Evolutionary conservation across 2,888 invertebrate genomes (phyloP).

Genomic region (Chloroclystis v-ata): DNA sequence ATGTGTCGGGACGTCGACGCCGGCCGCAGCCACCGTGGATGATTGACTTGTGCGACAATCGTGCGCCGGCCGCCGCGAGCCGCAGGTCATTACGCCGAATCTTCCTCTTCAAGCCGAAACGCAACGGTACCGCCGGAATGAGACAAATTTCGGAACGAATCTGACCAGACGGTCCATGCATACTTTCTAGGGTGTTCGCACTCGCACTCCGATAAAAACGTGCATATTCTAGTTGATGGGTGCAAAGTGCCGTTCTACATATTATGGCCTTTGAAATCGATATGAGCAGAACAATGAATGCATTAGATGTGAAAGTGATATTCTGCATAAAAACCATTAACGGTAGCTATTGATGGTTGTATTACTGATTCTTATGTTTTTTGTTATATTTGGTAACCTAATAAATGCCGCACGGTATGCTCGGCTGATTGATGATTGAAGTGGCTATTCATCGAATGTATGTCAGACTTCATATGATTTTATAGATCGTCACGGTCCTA

Average conservation of each 20-base stretch:
- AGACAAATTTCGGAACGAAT: conserved; percentile 44
- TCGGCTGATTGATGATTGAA: conserved; percentile 41
- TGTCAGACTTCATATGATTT: conserved; percentile 37
- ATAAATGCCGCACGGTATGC: conserved; percentile 29
- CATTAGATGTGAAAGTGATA: conserved; percentile 32
- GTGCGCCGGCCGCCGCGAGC: conserved; percentile 36
- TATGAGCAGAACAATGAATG: conserved; percentile 23
- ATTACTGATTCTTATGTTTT: conserved; percentile 28
- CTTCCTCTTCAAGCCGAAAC: conserved; percentile 30
- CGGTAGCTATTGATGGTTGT: conserved; percentile 29
- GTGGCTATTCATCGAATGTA: conserved; percentile 35
- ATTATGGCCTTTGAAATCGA: conserved; percentile 25
- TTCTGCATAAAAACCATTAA: conserved; percentile 30
- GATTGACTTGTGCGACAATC: conserved; percentile 50
- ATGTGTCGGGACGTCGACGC: conserved; percentile 34
- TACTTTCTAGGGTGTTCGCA: conserved; percentile 29
- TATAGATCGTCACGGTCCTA: conserved; percentile 34
- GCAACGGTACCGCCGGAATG: conserved; percentile 50
- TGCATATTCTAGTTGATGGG: conserved; percentile 17
- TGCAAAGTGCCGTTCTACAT: conserved; percentile 26
- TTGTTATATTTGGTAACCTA: conserved; percentile 33
- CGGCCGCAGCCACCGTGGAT: conserved; percentile 39
- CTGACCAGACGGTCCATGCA: conserved; percentile 35
- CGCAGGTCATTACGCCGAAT: conserved; percentile 33
- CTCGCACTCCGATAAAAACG: conserved; percentile 19